These are phyloP conservation scores for Pachycephus smyrnensis DNA, from an alignment of 2,888 invertebrate species.

Conservation along the genomic window DNA sequence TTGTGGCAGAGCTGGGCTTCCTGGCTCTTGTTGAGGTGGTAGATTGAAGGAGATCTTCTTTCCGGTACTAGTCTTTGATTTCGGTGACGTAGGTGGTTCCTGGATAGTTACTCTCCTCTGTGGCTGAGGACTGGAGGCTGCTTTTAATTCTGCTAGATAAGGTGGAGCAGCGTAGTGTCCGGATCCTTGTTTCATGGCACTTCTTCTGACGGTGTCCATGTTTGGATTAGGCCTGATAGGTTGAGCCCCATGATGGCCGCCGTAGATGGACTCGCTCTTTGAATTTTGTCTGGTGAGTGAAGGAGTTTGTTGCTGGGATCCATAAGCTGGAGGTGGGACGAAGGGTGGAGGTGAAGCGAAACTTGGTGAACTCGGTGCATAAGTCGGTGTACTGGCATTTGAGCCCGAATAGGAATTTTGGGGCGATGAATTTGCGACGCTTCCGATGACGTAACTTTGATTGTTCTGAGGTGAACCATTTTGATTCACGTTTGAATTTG, in stretches of 20 bases:
- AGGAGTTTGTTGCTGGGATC: conserved; percentile 42
- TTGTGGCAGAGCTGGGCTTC: conserved; percentile 73
- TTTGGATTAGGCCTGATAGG: conserved; percentile 57
- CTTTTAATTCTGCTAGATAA: conserved; percentile 72
- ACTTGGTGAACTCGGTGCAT: conserved; percentile 53
- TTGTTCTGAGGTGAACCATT: conserved; percentile 50
- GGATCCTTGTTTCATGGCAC: conserved; percentile 58
- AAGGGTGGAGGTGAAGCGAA: conserved; percentile 49
- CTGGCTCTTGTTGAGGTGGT: conserved; percentile 68
- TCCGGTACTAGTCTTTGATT: conserved; percentile 67
- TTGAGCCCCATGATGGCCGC: conserved; percentile 32
- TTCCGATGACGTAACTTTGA: conserved; percentile 37
- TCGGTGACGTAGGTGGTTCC: conserved; percentile 70
- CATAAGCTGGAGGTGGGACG: conserved; percentile 55
- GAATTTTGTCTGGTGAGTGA: conserved; percentile 52
- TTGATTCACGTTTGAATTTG: conserved; percentile 59
- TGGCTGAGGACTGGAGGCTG: conserved; percentile 69
- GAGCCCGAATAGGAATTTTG: conserved; percentile 60
- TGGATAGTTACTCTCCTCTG: conserved; percentile 75
- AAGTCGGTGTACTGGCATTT: conserved; percentile 56
- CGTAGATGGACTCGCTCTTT: conserved; percentile 54
- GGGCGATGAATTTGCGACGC: conserved; percentile 49
- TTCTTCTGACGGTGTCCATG: conserved; percentile 61
- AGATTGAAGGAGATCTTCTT: conserved; percentile 78
- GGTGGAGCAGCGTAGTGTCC: conserved; percentile 66